Conservation (phyloP, 2,113 vertebrate genomes). For the Pontoporia blainvillei region DNA sequence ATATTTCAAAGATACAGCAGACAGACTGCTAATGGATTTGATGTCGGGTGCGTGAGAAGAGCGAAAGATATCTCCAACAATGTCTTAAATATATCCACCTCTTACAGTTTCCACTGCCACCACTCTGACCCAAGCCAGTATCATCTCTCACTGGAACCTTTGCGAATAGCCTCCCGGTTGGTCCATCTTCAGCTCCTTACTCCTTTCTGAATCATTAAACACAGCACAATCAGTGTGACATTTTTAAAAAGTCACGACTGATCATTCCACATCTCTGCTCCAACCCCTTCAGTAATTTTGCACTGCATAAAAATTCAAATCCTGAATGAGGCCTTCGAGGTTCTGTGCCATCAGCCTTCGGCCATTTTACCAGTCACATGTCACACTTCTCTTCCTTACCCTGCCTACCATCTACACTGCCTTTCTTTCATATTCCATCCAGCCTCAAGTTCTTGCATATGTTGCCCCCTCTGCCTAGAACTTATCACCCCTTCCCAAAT, state of each 20-base stretch:
- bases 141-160: background rate
- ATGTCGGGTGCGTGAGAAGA: background rate
- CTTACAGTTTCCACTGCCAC: background rate
- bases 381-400: background rate
- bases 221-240: background rate
- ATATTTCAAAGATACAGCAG: background rate
- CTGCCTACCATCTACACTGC: background rate
- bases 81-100: background rate
- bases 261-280: background rate
- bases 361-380: background rate
- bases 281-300: background rate
- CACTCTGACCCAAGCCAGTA: background rate
- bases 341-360: background rate
- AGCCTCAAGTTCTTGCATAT: background rate
- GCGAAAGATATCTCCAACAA: background rate
- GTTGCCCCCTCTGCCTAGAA: background rate
- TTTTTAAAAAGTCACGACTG: background rate
- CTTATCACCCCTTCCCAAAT: background rate
- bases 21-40: background rate
- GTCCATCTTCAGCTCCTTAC: background rate
- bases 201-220: background rate
- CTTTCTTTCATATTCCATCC: background rate
- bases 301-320: background rate
- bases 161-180: background rate
- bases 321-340: background rate